A percentile compares a stretch with the other conserved stretches of the same genome.
Evolutionary conservation across 2,113 vertebrate species (phyloP).

Genomic region (Cinclus cinclus): DNA sequence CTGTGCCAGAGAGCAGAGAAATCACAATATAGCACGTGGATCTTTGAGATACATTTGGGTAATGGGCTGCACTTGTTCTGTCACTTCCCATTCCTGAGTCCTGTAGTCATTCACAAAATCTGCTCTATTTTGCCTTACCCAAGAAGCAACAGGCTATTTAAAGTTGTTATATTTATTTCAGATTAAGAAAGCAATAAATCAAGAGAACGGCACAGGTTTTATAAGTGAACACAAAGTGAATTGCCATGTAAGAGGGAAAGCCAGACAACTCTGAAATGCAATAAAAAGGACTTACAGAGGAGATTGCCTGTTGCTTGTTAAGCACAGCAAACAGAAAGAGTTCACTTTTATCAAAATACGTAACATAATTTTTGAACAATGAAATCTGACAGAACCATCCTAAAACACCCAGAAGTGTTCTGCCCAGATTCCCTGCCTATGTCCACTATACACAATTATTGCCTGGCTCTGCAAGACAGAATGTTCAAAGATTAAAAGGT

Average conservation of each 20-base stretch:
- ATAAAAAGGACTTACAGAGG: constrained; percentile 5
- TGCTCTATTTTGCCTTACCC: neutral
- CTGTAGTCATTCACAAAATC: neutral
- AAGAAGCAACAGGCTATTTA: constrained; percentile 2
- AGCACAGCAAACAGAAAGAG: neutral
- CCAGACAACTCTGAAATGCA: neutral
- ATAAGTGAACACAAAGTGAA: neutral
- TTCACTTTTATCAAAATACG: constrained; percentile 16
- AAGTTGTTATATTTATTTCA: neutral
- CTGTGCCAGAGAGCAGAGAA: neutral
- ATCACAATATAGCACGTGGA: accelerated
- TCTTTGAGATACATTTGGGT: neutral
- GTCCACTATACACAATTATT: neutral
- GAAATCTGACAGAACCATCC: neutral
- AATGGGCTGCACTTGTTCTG: neutral
- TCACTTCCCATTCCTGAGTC: neutral
- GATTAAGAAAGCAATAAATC: constrained; percentile 34
- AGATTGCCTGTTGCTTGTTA: constrained; percentile 20
- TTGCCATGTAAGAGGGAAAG: neutral
- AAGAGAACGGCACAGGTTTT: constrained; percentile 6
- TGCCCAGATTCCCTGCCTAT: neutral
- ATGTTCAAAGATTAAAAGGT: constrained; percentile 29
- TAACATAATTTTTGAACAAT: neutral
- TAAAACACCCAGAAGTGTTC: neutral
- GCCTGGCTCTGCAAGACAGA: neutral